Evolutionary conservation across 2,113 vertebrate species (phyloP).

Genomic region (Gnathochromis pfefferi): DNA sequence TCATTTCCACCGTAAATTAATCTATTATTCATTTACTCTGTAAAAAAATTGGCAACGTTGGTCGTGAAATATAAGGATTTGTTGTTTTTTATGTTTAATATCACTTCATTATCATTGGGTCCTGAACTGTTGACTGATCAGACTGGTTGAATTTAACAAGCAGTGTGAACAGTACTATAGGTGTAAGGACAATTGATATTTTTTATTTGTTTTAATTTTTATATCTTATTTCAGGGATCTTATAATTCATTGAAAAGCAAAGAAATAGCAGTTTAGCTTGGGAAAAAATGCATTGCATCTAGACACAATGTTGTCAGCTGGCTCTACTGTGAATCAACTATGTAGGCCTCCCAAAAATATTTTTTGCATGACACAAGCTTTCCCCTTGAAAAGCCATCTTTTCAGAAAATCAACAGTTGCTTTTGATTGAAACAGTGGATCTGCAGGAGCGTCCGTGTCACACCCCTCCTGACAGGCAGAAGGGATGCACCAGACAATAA

Average conservation of each 20-base stretch:
- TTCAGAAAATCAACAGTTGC: background rate
- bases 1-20: accelerated
- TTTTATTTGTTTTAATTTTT: background rate
- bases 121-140: background rate
- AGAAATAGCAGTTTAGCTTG: background rate
- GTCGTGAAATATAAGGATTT: background rate
- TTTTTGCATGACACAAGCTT: background rate
- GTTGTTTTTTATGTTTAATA: background rate
- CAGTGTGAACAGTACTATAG: background rate
- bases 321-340: background rate
- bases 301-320: background rate
- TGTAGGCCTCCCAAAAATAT: background rate
- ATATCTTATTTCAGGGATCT: background rate
- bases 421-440: background rate
- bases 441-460: background rate
- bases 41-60: background rate
- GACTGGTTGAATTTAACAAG: background rate
- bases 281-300: background rate
- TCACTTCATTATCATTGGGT: background rate
- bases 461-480: slow-evolving; percentile 13
- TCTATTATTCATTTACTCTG: background rate
- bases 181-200: background rate
- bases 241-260: background rate
- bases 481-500: slow-evolving; percentile 23
- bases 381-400: background rate